phyloP scores from a whole-genome alignment of 1,140 invertebrate species.

The Callitettix versicolor region DNA sequence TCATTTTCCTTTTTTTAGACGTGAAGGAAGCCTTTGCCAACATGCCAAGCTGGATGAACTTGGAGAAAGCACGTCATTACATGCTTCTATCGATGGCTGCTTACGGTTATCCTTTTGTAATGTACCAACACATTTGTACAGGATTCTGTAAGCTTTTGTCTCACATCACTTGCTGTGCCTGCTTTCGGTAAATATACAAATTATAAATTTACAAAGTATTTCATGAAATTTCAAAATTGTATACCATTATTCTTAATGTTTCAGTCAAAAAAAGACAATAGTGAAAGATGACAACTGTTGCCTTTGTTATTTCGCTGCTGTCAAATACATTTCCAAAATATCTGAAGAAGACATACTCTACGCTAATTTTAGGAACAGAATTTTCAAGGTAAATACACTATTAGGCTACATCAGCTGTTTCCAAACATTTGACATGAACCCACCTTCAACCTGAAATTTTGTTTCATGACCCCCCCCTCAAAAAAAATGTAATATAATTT shows the following conservation, averaged over 20 bases:
- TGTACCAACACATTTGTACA: slow-evolving; percentile 61
- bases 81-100: slow-evolving; percentile 66
- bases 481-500: too few relatives aligned
- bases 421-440: too few relatives aligned
- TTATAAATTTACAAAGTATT: neutral
- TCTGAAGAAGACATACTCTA: slow-evolving; percentile 71
- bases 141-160: slow-evolving; percentile 61
- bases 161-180: slow-evolving; percentile 61
- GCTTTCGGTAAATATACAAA: slow-evolving; percentile 48
- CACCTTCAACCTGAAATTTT: too few relatives aligned
- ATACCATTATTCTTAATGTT: slow-evolving; percentile 18
- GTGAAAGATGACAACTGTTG: slow-evolving; percentile 84
- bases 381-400: slow-evolving; percentile 56
- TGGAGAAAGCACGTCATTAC: slow-evolving; percentile 62
- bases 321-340: slow-evolving; percentile 63
- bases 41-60: slow-evolving; percentile 65
- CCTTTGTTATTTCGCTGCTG: slow-evolving; percentile 73
- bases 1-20: too few relatives aligned
- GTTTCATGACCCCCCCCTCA: too few relatives aligned
- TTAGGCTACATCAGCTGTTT: too few relatives aligned
- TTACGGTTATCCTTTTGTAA: slow-evolving; percentile 86
- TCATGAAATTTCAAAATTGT: slow-evolving; percentile 8
- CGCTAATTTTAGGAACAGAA: slow-evolving; percentile 75
- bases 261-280: slow-evolving; percentile 50
- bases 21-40: slow-evolving; percentile 46